phyloP scores from a whole-genome alignment of 2,888 invertebrate species.

The Caenorhabditis sp. region DNA sequence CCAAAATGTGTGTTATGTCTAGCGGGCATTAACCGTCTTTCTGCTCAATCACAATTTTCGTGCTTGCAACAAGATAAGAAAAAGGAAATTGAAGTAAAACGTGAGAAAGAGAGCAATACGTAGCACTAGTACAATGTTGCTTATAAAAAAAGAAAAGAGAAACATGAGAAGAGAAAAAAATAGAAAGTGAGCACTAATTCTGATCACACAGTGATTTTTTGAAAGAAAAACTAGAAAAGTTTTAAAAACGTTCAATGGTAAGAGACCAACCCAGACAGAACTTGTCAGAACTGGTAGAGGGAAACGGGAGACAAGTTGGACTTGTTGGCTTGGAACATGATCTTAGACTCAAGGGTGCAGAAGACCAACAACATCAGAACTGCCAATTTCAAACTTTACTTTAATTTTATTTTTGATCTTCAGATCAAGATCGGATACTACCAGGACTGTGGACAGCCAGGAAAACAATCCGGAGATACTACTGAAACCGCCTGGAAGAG shows the following conservation, averaged over 20 bases:
- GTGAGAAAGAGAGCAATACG: not conserved
- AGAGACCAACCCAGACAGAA: conserved; percentile 27
- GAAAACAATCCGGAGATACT: conserved; percentile 63
- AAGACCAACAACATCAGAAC: not conserved
- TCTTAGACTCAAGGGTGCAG: conserved; percentile 37
- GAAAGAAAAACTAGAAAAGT: not conserved
- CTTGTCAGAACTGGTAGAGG: conserved; percentile 29
- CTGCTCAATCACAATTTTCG: not conserved
- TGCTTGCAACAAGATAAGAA: not conserved
- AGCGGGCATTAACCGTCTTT: not conserved
- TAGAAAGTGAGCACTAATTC: not conserved
- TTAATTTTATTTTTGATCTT: too few relatives aligned
- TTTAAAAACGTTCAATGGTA: conserved; percentile 35
- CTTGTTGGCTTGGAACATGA: conserved; percentile 21
- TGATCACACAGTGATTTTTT: too few relatives aligned
- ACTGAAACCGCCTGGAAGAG: conserved; percentile 70
- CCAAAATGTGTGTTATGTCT: conserved; percentile 4
- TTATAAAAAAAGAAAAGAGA: too few relatives aligned
- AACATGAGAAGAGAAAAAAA: not conserved
- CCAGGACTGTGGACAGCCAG: conserved; percentile 76
- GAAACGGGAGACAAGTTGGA: conserved; percentile 23
- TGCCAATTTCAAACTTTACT: too few relatives aligned
- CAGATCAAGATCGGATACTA: conserved; percentile 83
- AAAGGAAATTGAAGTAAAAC: not conserved
- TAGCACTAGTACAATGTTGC: too few relatives aligned